phyloP scores from a whole-genome alignment of 2,888 invertebrate species.

The Volucella inanis region DNA sequence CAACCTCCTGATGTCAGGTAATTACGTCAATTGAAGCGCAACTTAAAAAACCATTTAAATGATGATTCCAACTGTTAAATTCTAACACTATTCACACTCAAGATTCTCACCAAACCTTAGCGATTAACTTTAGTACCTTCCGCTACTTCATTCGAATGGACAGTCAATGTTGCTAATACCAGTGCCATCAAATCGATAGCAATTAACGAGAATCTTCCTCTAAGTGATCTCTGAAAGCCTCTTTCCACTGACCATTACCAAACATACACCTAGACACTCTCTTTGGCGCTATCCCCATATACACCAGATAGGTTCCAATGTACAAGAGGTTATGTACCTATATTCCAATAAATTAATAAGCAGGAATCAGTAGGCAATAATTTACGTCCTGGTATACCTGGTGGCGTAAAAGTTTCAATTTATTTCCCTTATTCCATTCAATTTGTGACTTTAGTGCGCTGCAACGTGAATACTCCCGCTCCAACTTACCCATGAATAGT shows the following conservation, averaged over 20 bases:
- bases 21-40: constrained; percentile 19
- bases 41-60: constrained; percentile 17
- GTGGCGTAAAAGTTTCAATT: constrained; percentile 74
- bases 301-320: neutral
- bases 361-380: constrained; percentile 69
- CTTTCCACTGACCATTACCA: constrained; percentile 21
- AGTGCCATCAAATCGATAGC: constrained; percentile 50
- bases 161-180: constrained; percentile 1
- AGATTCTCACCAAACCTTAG: neutral
- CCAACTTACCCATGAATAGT: neutral
- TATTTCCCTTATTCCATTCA: constrained; percentile 73
- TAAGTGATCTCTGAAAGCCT: constrained; percentile 45
- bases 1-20: neutral
- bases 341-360: constrained; percentile 74
- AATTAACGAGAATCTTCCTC: constrained; percentile 55
- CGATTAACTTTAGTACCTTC: neutral
- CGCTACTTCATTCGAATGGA: neutral
- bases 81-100: neutral
- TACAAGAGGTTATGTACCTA: constrained; percentile 9
- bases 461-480: constrained; percentile 41
- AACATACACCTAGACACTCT: neutral
- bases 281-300: too few species aligned
- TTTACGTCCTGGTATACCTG: constrained; percentile 71
- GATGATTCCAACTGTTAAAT: constrained; percentile 5
- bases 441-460: constrained; percentile 60